Conservation (phyloP, 2,888 invertebrate genomes). For the Brachylomia viminalis region DNA sequence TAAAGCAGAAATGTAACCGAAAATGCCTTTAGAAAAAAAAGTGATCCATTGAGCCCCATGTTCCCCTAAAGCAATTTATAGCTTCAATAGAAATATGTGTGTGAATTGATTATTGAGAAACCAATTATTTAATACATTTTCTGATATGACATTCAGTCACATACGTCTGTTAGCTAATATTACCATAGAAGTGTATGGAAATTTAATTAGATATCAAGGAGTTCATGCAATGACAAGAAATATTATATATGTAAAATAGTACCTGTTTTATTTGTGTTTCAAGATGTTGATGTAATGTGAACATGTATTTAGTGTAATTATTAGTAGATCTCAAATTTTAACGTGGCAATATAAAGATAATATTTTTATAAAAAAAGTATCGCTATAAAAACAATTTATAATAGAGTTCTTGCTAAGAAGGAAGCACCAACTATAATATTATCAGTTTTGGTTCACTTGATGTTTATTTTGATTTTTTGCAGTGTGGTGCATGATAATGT, state of each 20-base stretch:
- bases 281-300: conserved; percentile 57
- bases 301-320: conserved; percentile 65
- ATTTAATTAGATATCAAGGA: conserved; percentile 50
- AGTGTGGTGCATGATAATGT: conserved; percentile 23
- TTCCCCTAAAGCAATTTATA: conserved; percentile 24
- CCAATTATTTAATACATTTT: conserved; percentile 58
- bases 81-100: conserved; percentile 50
- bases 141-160: conserved; percentile 43
- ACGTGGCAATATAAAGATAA: conserved; percentile 65
- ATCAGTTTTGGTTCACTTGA: conserved; percentile 41
- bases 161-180: conserved; percentile 54
- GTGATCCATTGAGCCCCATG: too few relatives aligned
- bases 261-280: conserved; percentile 66
- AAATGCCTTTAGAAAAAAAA: too few relatives aligned
- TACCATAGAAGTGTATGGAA: conserved; percentile 35
- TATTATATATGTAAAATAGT: conserved; percentile 68
- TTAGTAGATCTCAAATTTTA: conserved; percentile 72
- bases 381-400: conserved; percentile 59
- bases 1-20: too few relatives aligned
- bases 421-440: conserved; percentile 51
- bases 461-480: conserved; percentile 43
- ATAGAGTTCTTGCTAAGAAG: conserved; percentile 64
- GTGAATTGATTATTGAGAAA: conserved; percentile 49
- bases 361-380: conserved; percentile 67
- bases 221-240: conserved; percentile 55